phyloP scores from a whole-genome alignment of 2,888 invertebrate species.

The Strigamia maritima region DNA sequence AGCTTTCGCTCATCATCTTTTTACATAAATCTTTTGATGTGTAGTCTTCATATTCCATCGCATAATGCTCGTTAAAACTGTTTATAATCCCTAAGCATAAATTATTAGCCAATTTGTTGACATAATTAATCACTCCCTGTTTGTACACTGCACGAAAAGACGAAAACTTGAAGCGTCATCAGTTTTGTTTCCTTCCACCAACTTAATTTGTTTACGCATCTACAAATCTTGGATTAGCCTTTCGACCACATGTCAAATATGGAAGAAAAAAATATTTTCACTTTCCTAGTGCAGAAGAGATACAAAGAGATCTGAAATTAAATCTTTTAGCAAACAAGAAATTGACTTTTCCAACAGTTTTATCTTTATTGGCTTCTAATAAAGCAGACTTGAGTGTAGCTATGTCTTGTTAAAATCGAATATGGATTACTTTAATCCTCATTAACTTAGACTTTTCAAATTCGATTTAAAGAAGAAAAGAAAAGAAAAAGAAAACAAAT shows the following conservation, averaged over 20 bases:
- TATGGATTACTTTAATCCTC: not conserved
- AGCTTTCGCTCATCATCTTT: too few relatives aligned
- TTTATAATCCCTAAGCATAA: not conserved
- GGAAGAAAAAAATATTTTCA: not conserved
- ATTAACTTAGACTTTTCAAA: not conserved
- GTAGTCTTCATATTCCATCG: not conserved
- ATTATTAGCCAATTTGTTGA: constrained; percentile 10
- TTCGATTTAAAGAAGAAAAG: not conserved
- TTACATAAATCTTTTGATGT: too few relatives aligned
- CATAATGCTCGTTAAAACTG: not conserved
- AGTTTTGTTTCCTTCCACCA: constrained; percentile 2
- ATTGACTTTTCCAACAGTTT: not conserved
- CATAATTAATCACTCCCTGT: not conserved
- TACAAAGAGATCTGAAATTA: not conserved
- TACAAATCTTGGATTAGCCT: constrained; percentile 5
- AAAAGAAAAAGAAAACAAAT: not conserved
- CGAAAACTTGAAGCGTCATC: constrained; percentile 5
- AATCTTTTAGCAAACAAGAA: not conserved
- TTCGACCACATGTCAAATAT: not conserved
- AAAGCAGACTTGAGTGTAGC: not conserved
- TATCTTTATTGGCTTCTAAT: constrained; percentile 15
- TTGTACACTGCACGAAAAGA: not conserved
- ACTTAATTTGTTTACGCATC: not conserved
- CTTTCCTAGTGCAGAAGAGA: not conserved
- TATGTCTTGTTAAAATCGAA: not conserved